Evolutionary conservation across 2,113 vertebrate species (phyloP), one percentile per base, ranked within the genome.

Genomic region (Boleophthalmus pectinirostris): DNA sequence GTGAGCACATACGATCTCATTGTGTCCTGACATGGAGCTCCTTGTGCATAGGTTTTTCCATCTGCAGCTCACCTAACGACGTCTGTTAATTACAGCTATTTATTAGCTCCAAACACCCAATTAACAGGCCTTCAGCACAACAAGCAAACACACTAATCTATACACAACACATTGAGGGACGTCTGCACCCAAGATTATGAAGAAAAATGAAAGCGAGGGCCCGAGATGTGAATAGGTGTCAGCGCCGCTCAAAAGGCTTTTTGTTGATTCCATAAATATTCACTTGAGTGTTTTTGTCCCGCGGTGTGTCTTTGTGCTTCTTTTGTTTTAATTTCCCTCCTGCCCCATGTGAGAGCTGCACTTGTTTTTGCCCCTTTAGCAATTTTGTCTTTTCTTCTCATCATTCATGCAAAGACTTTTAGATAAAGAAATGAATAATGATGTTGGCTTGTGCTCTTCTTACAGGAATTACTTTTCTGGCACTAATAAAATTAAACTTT

Each of bases 41-140:
- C 11, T 75, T 71, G 64, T 47, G 46, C 53, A 57, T 45, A 51
- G 69, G 29, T 66, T 67, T 78, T 69, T 77, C 20, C 29, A 69
- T 76, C 65, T 24, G 38, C 53, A 58, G 56, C 74, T 79, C 71
- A 73, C 68, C 78, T 80, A 81, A 81, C 75, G 43, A 86, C 51
- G 86, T 69, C 84, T 77, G 83, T 78, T 87, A 92, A 93, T 91
- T 66, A 88, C 56, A 89, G 79, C 85, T 65, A 76, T 89, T 93
- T 89, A 46, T 88, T 82, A 93, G 82, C 72, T 15, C 77, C 78
- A 69, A 68, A 83, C 81, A 89, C 72, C 46, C 69, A 81, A 83
- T 74, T 82, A 91, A 81, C 82, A 82, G 57, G n/a, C 82, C 78
- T 90, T 87, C 20, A 70, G 80, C 77, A 90, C 77, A 87, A 87